Percentiles rank a stretch among this genome's conserved stretches.
Evolutionary conservation across 2,797 vertebrate genomes (phyloP).

Genomic region (Sarcophilus harrisii): DNA sequence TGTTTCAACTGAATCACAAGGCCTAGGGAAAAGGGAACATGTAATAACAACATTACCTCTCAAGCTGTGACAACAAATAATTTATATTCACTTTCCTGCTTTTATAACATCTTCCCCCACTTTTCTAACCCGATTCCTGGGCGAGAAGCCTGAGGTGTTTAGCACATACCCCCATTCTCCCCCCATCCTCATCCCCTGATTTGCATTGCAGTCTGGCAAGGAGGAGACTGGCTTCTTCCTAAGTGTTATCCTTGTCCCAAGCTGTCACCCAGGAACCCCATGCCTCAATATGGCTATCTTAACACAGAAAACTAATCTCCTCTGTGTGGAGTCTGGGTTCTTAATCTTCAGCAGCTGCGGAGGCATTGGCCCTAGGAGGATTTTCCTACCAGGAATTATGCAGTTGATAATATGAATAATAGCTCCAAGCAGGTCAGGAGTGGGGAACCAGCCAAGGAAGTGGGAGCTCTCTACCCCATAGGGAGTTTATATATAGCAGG

Average conservation of each 20-base stretch:
- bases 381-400: slow-evolving; percentile 67
- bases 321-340: slow-evolving; percentile 62
- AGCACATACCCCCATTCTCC: not conserved
- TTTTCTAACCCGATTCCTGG: not conserved
- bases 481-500: not conserved
- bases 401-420: not conserved
- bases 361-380: slow-evolving; percentile 76
- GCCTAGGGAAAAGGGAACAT: not conserved
- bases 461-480: not conserved
- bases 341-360: slow-evolving; percentile 81
- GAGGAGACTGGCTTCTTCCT: not conserved
- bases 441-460: not conserved
- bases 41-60: not conserved
- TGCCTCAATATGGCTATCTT: slow-evolving; percentile 71
- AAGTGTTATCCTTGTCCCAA: not conserved
- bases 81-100: not conserved
- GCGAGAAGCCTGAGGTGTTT: not conserved
- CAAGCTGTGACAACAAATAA: not conserved
- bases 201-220: not conserved
- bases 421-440: not conserved
- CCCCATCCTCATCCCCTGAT: not conserved
- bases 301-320: slow-evolving; percentile 67
- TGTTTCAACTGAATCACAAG: not conserved
- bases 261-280: slow-evolving; percentile 39
- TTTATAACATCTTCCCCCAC: not conserved